Evolutionary conservation across 2,113 vertebrate genomes (phyloP).

Genomic region (Cynocephalus volans): DNA sequence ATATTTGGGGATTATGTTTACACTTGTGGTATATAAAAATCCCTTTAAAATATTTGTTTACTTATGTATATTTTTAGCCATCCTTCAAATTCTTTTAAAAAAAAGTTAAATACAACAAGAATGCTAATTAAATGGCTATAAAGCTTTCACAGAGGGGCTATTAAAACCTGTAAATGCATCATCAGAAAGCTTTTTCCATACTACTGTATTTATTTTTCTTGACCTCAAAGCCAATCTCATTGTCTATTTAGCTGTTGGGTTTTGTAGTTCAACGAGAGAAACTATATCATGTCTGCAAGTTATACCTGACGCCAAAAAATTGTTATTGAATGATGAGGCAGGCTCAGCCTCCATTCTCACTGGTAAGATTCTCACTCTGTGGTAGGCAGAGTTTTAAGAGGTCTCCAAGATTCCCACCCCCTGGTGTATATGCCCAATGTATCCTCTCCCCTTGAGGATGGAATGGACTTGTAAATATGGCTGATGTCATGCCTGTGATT

Average conservation of each 20-base stretch:
- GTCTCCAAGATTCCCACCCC: neutral
- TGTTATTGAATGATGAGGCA: neutral
- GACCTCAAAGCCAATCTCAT: neutral
- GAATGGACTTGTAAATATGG: neutral
- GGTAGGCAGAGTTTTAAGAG: neutral
- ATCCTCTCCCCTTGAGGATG: neutral
- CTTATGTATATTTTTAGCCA: neutral
- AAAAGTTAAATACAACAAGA: constrained; percentile 1
- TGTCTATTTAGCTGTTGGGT: neutral
- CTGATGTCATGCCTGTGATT: neutral
- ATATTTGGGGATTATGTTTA: constrained; percentile 53
- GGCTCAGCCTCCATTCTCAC: neutral
- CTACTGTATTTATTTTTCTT: neutral
- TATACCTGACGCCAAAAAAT: neutral
- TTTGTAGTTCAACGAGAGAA: neutral
- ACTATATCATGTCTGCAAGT: neutral
- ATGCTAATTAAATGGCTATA: constrained; percentile 40
- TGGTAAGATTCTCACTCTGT: neutral
- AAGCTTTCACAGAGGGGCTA: constrained; percentile 23
- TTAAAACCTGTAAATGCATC: constrained; percentile 7
- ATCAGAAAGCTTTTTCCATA: neutral
- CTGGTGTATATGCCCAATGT: rapidly evolving
- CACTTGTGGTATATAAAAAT: neutral
- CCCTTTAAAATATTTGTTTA: neutral
- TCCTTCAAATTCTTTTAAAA: neutral